phyloP scores from a whole-genome alignment of 2,113 vertebrate species.

The Numenius arquata region DNA sequence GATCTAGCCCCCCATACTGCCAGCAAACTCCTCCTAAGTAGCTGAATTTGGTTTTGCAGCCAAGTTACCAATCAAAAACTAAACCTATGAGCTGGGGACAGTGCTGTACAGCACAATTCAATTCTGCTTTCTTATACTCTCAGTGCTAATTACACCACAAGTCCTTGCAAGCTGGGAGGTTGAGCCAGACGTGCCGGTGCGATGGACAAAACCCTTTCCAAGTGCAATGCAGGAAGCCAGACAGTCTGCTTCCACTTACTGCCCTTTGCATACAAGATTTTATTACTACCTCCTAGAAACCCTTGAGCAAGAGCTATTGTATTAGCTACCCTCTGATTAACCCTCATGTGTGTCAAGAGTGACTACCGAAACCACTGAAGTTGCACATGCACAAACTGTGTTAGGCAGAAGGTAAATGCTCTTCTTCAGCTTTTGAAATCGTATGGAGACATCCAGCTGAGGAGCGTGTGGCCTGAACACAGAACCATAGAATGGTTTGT shows the following conservation, averaged over 20 bases:
- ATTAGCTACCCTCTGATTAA: neutral
- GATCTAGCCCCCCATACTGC: neutral
- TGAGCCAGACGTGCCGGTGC: neutral
- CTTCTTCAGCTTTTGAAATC: neutral
- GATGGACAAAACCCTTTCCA: neutral
- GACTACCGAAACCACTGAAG: neutral
- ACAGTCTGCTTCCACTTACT: neutral
- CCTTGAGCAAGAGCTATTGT: neutral
- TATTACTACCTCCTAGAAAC: neutral
- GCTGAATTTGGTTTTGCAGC: neutral
- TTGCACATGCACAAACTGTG: accelerated
- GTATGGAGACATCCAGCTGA: neutral
- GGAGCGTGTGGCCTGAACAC: neutral
- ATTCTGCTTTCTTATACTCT: neutral
- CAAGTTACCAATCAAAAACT: neutral
- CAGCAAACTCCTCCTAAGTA: neutral
- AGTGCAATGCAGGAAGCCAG: neutral
- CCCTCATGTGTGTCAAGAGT: accelerated
- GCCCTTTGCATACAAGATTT: neutral
- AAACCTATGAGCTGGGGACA: neutral
- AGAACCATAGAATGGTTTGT: neutral
- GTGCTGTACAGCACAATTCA: neutral
- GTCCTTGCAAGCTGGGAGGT: accelerated
- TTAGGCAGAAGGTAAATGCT: neutral
- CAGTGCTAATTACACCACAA: neutral